These are phyloP conservation scores for Endomychus coccineus DNA, from an alignment of 2,888 invertebrate species.

Conservation along the genomic window DNA sequence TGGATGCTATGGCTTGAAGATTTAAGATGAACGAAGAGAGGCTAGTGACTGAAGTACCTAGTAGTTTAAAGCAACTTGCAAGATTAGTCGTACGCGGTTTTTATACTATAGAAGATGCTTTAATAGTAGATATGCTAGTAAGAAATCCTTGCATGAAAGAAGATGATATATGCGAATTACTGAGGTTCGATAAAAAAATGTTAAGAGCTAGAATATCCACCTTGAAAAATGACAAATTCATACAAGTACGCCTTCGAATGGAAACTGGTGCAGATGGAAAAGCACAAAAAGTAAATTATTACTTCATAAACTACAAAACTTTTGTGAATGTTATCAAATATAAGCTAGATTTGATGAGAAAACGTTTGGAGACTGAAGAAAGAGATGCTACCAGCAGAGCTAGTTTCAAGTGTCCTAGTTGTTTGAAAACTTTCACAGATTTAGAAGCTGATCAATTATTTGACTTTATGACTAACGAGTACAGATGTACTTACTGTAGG, in stretches of 20 bases:
- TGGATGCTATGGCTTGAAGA: background rate
- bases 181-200: conserved; percentile 93
- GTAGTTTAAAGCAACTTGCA: conserved; percentile 85
- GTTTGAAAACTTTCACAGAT: conserved; percentile 91
- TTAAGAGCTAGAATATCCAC: conserved; percentile 78
- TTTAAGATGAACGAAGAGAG: conserved; percentile 61
- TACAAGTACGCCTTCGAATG: conserved; percentile 87
- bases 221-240: conserved; percentile 86
- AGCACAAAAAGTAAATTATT: conserved; percentile 93
- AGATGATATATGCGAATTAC: conserved; percentile 80
- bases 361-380: conserved; percentile 92
- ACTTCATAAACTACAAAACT: conserved; percentile 94
- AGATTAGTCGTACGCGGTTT: conserved; percentile 88
- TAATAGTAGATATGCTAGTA: conserved; percentile 92
- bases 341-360: conserved; percentile 91
- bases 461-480: conserved; percentile 76
- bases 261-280: conserved; percentile 93
- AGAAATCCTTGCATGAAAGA: conserved; percentile 93
- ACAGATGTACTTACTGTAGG: conserved; percentile 84
- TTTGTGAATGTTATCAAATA: conserved; percentile 98
- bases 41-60: conserved; percentile 86
- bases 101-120: conserved; percentile 87
- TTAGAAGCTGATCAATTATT: conserved; percentile 88
- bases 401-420: conserved; percentile 88
- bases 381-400: conserved; percentile 90